phyloP scores from a whole-genome alignment of 2,888 invertebrate species.

The Pemphredon lugubris region DNA sequence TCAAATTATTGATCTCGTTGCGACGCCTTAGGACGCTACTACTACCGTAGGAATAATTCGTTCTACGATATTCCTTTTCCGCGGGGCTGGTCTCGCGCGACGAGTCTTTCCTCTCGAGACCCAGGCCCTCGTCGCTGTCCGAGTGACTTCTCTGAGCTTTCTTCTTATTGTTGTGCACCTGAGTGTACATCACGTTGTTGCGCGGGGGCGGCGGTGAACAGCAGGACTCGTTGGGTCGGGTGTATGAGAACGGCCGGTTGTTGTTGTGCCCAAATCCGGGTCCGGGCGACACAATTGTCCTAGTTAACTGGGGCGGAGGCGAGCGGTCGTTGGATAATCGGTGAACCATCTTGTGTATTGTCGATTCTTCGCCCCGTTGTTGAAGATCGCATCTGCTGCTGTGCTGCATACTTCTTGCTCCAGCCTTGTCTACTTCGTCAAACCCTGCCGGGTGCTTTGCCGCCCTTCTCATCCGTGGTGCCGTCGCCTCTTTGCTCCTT shows the following conservation, averaged over 20 bases:
- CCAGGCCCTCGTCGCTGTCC: constrained; percentile 91
- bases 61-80: constrained; percentile 75
- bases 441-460: constrained; percentile 50
- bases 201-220: constrained; percentile 81
- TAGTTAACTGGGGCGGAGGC: constrained; percentile 85
- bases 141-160: constrained; percentile 84
- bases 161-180: constrained; percentile 84
- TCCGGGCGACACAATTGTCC: constrained; percentile 84
- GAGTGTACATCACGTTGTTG: constrained; percentile 89
- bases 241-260: constrained; percentile 92
- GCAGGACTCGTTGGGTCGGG: constrained; percentile 82
- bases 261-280: constrained; percentile 86
- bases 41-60: constrained; percentile 72
- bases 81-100: constrained; percentile 79
- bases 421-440: constrained; percentile 52
- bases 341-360: constrained; percentile 90
- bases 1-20: constrained; percentile 75
- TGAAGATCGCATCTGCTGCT: constrained; percentile 77
- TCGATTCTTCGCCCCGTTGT: constrained; percentile 72
- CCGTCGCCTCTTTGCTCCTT: constrained; percentile 13
- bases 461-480: constrained; percentile 54
- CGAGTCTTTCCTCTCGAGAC: constrained; percentile 84
- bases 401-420: constrained; percentile 72
- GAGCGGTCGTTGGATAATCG: constrained; percentile 88
- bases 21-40: constrained; percentile 71